Conservation (phyloP, 2,797 vertebrate species). For the Harpagifer antarcticus region DNA sequence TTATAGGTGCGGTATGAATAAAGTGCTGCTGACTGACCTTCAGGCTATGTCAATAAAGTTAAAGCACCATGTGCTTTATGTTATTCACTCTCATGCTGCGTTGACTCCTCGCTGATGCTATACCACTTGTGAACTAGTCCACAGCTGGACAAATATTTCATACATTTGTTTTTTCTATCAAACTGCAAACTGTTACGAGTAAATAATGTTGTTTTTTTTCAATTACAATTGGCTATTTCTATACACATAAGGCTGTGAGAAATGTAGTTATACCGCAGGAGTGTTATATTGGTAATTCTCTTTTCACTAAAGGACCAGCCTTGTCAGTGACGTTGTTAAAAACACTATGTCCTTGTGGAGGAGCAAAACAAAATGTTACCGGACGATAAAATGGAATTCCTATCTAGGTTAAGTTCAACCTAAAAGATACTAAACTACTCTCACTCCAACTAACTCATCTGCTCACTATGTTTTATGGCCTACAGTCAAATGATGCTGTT, state of each 20-base stretch:
- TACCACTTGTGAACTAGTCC: slow-evolving; percentile 31
- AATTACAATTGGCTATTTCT: not conserved
- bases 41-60: slow-evolving; percentile 61
- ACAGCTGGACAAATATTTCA: slow-evolving; percentile 27
- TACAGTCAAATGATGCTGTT: not conserved
- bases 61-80: slow-evolving; percentile 57
- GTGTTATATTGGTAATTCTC: slow-evolving; percentile 4
- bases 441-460: not conserved
- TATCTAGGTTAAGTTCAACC: slow-evolving; percentile 41
- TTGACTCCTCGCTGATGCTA: slow-evolving; percentile 26
- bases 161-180: slow-evolving; percentile 8
- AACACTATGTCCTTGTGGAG: slow-evolving; percentile 44
- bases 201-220: not conserved
- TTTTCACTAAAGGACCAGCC: slow-evolving; percentile 33
- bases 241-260: not conserved
- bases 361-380: slow-evolving; percentile 35
- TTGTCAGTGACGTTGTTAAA: slow-evolving; percentile 24
- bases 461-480: not conserved
- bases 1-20: slow-evolving; percentile 48
- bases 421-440: not conserved
- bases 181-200: not conserved
- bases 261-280: not conserved
- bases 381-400: slow-evolving; percentile 58
- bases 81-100: slow-evolving; percentile 56
- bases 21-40: slow-evolving; percentile 52